These are phyloP conservation scores for Nymphicus hollandicus DNA, from an alignment of 2,113 vertebrate genomes.

Conservation along the genomic window DNA sequence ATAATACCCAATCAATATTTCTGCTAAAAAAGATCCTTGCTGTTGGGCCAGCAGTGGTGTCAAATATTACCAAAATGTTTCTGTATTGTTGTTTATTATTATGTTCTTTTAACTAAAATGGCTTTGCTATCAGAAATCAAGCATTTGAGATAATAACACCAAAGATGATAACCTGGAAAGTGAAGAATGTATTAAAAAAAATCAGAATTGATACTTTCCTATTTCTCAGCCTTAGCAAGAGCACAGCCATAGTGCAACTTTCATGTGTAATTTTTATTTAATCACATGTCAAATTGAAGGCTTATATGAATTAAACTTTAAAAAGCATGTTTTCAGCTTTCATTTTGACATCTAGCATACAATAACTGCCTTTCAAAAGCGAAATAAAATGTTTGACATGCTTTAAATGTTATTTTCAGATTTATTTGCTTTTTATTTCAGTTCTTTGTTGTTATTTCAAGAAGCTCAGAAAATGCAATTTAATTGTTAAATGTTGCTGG, in stretches of 20 bases:
- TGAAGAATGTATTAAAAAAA: background rate
- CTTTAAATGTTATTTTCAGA: slow-evolving; percentile 62
- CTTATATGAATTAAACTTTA: slow-evolving; percentile 62
- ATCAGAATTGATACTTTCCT: background rate
- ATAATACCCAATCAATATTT: background rate
- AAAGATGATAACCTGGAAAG: background rate
- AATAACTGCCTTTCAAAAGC: slow-evolving; percentile 68
- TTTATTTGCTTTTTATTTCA: slow-evolving; percentile 64
- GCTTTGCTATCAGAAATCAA: background rate
- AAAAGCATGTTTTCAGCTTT: slow-evolving; percentile 55
- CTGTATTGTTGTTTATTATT: background rate
- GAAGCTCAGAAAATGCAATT: slow-evolving; percentile 50
- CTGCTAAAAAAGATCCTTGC: background rate
- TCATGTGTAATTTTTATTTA: slow-evolving; percentile 51
- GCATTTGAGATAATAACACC: background rate
- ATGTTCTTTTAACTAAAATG: background rate
- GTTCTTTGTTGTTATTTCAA: slow-evolving; percentile 43
- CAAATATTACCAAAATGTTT: background rate
- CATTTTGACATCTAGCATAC: slow-evolving; percentile 60
- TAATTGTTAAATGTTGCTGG: slow-evolving; percentile 50
- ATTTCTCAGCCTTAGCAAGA: background rate
- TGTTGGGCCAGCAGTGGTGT: background rate
- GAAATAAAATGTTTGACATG: slow-evolving; percentile 60
- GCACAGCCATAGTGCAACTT: background rate
- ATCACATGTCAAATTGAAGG: slow-evolving; percentile 46